Percentiles rank a stretch among this genome's conserved stretches.
These are phyloP conservation scores for Brachylomia viminalis DNA, from an alignment of 2,888 invertebrate species.

Conservation along the genomic window DNA sequence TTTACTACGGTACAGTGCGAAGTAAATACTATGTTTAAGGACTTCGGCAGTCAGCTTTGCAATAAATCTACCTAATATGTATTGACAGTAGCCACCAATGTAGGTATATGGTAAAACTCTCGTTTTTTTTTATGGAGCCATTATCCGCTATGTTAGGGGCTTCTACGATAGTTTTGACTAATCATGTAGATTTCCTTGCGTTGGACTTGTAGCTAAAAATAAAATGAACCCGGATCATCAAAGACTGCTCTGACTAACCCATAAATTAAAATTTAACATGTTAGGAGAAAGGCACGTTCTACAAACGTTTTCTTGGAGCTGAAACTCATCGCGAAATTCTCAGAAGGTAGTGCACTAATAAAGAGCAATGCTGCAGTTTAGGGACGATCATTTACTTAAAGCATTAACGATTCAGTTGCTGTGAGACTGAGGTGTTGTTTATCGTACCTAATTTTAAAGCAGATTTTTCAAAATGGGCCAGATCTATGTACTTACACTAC, in stretches of 20 bases:
- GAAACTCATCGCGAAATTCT: conserved; percentile 6
- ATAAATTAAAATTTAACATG: conserved; percentile 16
- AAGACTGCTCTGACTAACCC: background rate
- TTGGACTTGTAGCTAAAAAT: conserved; percentile 8
- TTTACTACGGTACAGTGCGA: background rate
- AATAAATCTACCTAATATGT: background rate
- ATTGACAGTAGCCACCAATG: background rate
- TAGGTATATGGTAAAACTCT: too few relatives aligned
- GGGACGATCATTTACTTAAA: background rate
- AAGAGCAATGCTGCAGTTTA: background rate
- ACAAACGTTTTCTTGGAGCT: conserved; percentile 15
- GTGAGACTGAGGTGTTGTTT: background rate
- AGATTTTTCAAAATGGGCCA: too few relatives aligned
- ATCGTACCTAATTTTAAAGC: background rate
- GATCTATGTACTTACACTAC: too few relatives aligned
- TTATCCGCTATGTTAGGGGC: background rate
- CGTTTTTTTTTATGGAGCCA: too few relatives aligned
- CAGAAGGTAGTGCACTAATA: background rate
- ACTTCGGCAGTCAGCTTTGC: too few relatives aligned
- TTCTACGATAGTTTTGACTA: background rate
- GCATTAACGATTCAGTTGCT: background rate
- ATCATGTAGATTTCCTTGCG: background rate
- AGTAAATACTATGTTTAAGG: background rate
- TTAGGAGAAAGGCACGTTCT: conserved; percentile 4
- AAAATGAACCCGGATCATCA: conserved; percentile 1